Conservation (phyloP, 2,888 invertebrate genomes). For the Erebia ligea region DNA sequence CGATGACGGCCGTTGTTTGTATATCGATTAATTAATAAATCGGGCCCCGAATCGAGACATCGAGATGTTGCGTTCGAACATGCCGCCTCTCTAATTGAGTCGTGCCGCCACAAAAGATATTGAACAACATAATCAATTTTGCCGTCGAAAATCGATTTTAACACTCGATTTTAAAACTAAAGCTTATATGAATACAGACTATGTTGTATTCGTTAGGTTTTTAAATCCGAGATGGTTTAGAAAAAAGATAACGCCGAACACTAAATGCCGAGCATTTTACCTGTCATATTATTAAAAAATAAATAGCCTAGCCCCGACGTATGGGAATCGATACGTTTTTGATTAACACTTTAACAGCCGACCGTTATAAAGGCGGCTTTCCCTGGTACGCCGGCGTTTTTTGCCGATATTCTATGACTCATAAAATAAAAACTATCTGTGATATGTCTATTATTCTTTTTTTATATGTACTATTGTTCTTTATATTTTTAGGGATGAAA, state of each 20-base stretch:
- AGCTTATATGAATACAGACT: background rate
- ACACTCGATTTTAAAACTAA: conserved; percentile 45
- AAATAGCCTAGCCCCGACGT: conserved; percentile 64
- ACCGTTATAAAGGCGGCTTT: too few relatives aligned
- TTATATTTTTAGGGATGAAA: too few relatives aligned
- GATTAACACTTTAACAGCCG: too few relatives aligned
- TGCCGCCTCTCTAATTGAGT: conserved; percentile 81
- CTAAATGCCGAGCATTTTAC: conserved; percentile 80
- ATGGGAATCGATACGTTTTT: conserved; percentile 77
- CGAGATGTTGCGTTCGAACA: conserved; percentile 73
- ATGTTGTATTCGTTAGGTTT: background rate
- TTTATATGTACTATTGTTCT: too few relatives aligned
- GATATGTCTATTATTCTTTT: too few relatives aligned
- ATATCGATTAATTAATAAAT: conserved; percentile 83
- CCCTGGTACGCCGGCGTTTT: too few relatives aligned
- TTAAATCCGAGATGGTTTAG: conserved; percentile 41
- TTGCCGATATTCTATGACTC: too few relatives aligned
- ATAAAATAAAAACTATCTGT: too few relatives aligned
- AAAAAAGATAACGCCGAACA: conserved; percentile 63
- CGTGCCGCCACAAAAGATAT: conserved; percentile 76
- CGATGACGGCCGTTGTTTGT: conserved; percentile 81
- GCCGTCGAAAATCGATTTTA: background rate
- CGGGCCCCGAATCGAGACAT: conserved; percentile 72
- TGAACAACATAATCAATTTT: conserved; percentile 48
- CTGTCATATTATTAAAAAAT: conserved; percentile 81